Conservation (phyloP, 2,888 invertebrate species). For the Brenthis daphne region DNA sequence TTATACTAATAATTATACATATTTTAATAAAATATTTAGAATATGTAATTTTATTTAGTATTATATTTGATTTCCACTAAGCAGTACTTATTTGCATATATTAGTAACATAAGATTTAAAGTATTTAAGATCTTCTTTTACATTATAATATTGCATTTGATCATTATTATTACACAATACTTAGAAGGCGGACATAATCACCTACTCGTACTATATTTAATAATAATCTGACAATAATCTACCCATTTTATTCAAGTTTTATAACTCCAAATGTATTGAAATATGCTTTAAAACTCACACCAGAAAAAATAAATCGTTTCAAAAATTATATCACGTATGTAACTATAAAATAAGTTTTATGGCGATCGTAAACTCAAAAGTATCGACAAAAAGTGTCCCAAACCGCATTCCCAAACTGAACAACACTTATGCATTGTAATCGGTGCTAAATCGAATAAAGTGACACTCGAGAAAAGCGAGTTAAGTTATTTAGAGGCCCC, state of each 20-base stretch:
- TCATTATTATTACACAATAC: slow-evolving; percentile 5
- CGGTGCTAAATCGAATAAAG: slow-evolving; percentile 73
- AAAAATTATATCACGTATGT: slow-evolving; percentile 35
- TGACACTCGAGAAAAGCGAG: slow-evolving; percentile 72
- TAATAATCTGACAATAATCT: slow-evolving; percentile 19
- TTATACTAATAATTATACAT: too few species aligned
- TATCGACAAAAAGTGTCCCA: slow-evolving; percentile 42
- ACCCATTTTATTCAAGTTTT: slow-evolving; percentile 21
- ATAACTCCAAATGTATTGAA: slow-evolving; percentile 19
- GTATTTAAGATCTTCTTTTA: too few species aligned
- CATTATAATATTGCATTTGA: too few species aligned
- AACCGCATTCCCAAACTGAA: slow-evolving; percentile 57
- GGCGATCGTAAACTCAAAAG: slow-evolving; percentile 37
- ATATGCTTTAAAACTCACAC: slow-evolving; percentile 2
- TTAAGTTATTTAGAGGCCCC: slow-evolving; percentile 74
- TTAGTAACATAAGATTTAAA: too few species aligned
- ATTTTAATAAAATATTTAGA: too few species aligned
- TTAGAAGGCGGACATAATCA: too few species aligned
- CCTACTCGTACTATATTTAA: background rate
- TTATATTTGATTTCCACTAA: too few species aligned
- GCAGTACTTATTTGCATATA: too few species aligned
- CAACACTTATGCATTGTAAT: slow-evolving; percentile 74
- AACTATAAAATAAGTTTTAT: slow-evolving; percentile 39
- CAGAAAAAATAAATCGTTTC: slow-evolving; percentile 27
- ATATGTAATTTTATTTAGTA: too few species aligned